These are phyloP conservation scores for Drosophila suboccidentalis DNA, from an alignment of 2,888 invertebrate genomes.

Conservation along the genomic window DNA sequence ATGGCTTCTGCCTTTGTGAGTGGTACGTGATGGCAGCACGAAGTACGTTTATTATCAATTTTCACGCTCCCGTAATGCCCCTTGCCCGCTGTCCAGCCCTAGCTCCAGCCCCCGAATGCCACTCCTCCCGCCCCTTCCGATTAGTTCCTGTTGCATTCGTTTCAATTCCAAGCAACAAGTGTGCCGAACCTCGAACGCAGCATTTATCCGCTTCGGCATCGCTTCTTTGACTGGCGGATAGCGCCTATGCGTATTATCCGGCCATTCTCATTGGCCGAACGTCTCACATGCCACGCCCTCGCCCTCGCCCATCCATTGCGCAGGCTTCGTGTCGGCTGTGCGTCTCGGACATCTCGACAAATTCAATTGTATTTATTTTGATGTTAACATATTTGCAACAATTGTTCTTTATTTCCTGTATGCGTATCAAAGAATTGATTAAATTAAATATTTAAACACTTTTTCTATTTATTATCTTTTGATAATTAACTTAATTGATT, in stretches of 20 bases:
- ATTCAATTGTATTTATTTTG: conserved; percentile 15
- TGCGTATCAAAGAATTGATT: not conserved
- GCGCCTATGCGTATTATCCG: conserved; percentile 69
- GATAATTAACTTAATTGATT: too few species aligned
- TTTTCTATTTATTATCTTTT: not conserved
- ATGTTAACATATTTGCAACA: conserved; percentile 14
- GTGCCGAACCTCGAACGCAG: conserved; percentile 39
- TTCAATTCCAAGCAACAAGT: conserved; percentile 64
- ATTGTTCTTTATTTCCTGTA: conserved; percentile 4
- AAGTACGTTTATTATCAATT: conserved; percentile 69
- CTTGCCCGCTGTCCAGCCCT: conserved; percentile 10
- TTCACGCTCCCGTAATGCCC: conserved; percentile 46
- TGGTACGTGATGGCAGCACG: conserved; percentile 51
- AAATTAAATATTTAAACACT: not conserved
- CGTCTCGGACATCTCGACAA: conserved; percentile 9
- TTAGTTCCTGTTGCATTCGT: not conserved
- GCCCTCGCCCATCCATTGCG: conserved; percentile 55
- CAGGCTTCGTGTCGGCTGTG: conserved; percentile 46
- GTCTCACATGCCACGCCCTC: conserved; percentile 10
- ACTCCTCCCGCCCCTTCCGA: not conserved
- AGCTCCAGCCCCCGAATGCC: conserved; percentile 2
- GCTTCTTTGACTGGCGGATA: conserved; percentile 68
- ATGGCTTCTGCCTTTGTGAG: conserved; percentile 36
- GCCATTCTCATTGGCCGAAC: conserved; percentile 47
- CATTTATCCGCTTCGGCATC: conserved; percentile 43